Evolutionary conservation across 2,797 vertebrate genomes (phyloP), one percentile per base, ranked within the genome.

Genomic region (Crax fasciolata): DNA sequence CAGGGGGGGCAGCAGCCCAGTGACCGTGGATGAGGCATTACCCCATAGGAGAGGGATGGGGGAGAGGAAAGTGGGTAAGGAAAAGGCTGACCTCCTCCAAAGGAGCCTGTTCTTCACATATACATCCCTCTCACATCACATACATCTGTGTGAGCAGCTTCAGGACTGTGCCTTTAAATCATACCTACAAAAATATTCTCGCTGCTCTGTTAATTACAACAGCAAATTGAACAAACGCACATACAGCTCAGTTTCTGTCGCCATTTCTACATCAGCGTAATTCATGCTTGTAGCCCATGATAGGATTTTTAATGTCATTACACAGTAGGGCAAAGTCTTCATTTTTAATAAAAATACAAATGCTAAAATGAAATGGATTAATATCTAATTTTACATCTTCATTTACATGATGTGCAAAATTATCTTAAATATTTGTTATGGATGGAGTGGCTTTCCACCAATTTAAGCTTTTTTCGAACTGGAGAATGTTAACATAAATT

Each of bases 401-500:
- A 96, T 97, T 97, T 98, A 96, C 96, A 95, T 75, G 94, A 97
- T 94, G 95, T 96, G 93, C 89, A 96, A 97, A 97, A 97, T 97
- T 98, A 97, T 97, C 96, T 97, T 97, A 98, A 98, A 96, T 97
- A 97, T 97, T 97, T 97, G 97, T 97, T 97, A 97, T 96, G 96
- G 97, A 97, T 97, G 97, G 94, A 97, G 95, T 92, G 86, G 82
- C 94, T 97, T 98, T 97, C 89, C 96, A 97, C 96, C 94, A 97
- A 97, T 97, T 96, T 96, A 92, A 77, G 74, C 66, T 91, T 93
- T 96, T 84, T 96, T 81, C 55, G 24, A 88, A 84, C 87, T 74
- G 75, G 97, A 96, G 97, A 97, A 97, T 97, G 97, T 98, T 98
- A 98, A 97, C 97, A 97, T 97, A 98, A 98, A 98, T 98, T 97